phyloP scores from a whole-genome alignment of 2,888 invertebrate species.

The Thera britannica region DNA sequence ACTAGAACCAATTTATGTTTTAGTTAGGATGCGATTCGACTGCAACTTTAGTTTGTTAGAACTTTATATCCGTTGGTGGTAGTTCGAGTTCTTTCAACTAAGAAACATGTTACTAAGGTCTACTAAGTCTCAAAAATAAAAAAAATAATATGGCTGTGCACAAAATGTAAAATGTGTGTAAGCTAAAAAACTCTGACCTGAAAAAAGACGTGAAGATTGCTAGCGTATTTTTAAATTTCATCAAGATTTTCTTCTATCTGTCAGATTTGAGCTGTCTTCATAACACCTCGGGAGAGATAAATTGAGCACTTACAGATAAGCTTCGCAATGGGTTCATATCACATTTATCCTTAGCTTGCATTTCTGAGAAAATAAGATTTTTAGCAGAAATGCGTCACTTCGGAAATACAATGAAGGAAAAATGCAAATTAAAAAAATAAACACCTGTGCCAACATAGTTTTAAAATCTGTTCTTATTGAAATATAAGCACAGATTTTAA shows the following conservation, averaged over 20 bases:
- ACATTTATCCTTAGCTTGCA: conserved; percentile 20
- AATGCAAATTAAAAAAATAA: too few relatives aligned
- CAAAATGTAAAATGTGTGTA: not conserved
- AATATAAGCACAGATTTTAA: too few relatives aligned
- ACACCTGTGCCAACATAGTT: too few relatives aligned
- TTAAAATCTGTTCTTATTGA: too few relatives aligned
- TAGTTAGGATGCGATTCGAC: conserved; percentile 36
- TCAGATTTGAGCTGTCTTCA: conserved; percentile 30
- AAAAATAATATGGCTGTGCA: not conserved
- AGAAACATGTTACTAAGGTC: not conserved
- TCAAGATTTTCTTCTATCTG: conserved; percentile 24
- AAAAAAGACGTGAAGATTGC: conserved; percentile 5
- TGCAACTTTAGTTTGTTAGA: conserved; percentile 13
- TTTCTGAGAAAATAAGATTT: not conserved
- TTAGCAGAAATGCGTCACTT: not conserved
- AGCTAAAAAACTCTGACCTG: not conserved
- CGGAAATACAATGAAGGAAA: too few relatives aligned
- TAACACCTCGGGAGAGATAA: conserved; percentile 31
- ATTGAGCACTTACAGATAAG: conserved; percentile 33
- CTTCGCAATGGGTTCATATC: conserved; percentile 25
- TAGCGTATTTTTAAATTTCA: conserved; percentile 27
- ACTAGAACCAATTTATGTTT: conserved; percentile 50
- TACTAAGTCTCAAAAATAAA: too few relatives aligned
- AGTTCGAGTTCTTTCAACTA: not conserved
- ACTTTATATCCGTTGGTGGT: conserved; percentile 1